Base-by-base conservation (phyloP, 2,797 vertebrate genomes). In the Malacoraja senta region DNA sequence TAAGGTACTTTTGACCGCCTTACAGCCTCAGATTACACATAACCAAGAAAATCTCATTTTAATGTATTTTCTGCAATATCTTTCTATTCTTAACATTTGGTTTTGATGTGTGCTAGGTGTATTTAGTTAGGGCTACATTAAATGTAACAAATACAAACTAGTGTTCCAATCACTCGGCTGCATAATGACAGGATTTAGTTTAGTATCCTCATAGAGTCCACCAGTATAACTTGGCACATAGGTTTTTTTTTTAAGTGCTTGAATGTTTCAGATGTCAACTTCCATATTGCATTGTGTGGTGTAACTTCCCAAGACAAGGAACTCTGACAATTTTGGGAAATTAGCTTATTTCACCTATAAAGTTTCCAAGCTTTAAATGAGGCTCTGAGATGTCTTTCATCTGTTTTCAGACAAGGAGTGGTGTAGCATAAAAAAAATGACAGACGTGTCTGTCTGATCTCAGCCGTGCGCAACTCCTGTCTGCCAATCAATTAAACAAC, bases 401-500 rank as follows among this genome's bases (percentile, higher is more conserved):
- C 90, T 92, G 90, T 92, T 92, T 92, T 92, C 90, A 92, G 71
- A 92, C 90, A 91, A 53, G 90, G 90, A 91, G 68, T 74, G 68
- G 90, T 74, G 71, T 71, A 92, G 71, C 90, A n/a, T n/a, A 58
- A 92, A 76, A 90, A 90, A 92, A 92, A 92, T 92, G 90, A 92
- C 90, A 92, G 90, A 92, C 88, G 3, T 76, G 90, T 76, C 90
- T 92, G 90, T 92, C 71, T 92, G 90, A 92, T 92, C 90, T 76
- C 72, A 92, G 90, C 71, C 90, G 12, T 92, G 90, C 90, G n/a
- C 76, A 38, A 71, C 90, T 92, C 90, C 90, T 74, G 90, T 92
- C 90, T 92, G 90, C 90, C 90, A 92, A 92, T 92, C 90, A 76
- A 92, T 92, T 92, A 76, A 92, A 92, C 90, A 91, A 91, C 88